A percentile compares a stretch with the other conserved stretches of the same genome.
Evolutionary conservation across 2,113 vertebrate species (phyloP).

Genomic region (Heterochromis multidens): DNA sequence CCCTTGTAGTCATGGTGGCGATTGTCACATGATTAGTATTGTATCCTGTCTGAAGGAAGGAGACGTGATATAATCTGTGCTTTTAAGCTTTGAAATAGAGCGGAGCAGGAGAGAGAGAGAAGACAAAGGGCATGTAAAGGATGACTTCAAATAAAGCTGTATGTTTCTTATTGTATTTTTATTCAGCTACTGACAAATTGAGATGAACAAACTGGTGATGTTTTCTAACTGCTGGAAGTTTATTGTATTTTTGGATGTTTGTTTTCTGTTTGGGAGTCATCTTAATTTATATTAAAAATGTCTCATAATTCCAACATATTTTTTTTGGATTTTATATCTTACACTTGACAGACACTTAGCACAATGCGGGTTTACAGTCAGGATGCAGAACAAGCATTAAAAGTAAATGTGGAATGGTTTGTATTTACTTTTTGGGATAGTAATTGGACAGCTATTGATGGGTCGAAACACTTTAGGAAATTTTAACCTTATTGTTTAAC

Average conservation of each 20-base stretch:
- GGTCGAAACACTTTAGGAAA: neutral
- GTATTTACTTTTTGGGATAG: neutral
- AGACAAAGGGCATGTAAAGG: neutral
- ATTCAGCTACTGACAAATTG: constrained; percentile 66
- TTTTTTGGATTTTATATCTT: neutral
- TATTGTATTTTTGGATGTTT: constrained; percentile 68
- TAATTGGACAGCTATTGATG: neutral
- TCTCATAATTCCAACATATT: constrained; percentile 29
- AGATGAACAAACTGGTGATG: constrained; percentile 57
- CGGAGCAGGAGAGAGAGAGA: neutral
- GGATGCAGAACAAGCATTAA: neutral
- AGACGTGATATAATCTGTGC: neutral
- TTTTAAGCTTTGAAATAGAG: neutral
- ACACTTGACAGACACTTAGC: neutral
- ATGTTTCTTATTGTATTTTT: constrained; percentile 71
- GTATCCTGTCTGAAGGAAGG: neutral
- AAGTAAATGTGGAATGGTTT: neutral
- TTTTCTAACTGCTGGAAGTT: constrained; percentile 74
- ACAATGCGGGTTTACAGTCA: neutral
- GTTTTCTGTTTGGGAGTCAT: constrained; percentile 62
- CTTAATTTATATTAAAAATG: constrained; percentile 78
- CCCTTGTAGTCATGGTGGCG: neutral
- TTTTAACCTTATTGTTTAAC: neutral
- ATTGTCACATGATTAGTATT: neutral
- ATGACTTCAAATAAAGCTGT: constrained; percentile 56